Percentiles rank a stretch among this genome's conserved stretches.
Conservation (phyloP, 2,113 vertebrate genomes). For the Pteruthius melanotis region DNA sequence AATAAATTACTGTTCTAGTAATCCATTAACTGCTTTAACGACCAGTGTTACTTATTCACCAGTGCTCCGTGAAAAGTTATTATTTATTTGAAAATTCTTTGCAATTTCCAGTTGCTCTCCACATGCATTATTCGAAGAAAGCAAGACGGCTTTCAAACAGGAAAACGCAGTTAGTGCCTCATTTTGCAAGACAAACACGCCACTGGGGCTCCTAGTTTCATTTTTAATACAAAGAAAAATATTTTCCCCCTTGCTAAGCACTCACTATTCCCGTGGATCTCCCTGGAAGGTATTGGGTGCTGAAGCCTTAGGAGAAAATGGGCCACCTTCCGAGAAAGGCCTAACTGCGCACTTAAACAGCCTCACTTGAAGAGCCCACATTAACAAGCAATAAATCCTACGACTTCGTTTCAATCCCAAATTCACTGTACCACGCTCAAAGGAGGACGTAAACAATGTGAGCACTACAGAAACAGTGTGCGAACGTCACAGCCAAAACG, state of each 20-base stretch:
- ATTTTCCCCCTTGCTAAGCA: background rate
- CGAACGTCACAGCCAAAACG: background rate
- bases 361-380: background rate
- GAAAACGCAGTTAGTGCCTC: background rate
- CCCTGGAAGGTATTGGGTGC: background rate
- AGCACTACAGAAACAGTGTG: background rate
- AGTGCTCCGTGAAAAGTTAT: background rate
- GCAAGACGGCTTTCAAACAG: background rate
- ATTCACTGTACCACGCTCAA: background rate
- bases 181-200: background rate
- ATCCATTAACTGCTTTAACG: background rate
- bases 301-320: background rate
- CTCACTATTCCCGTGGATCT: background rate
- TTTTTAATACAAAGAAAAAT: background rate
- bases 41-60: background rate
- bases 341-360: background rate
- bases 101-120: background rate
- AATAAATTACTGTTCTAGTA: background rate
- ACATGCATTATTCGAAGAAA: background rate
- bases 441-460: background rate
- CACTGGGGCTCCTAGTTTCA: background rate
- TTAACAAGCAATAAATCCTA: background rate
- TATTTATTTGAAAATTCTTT: background rate
- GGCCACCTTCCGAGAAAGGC: background rate
- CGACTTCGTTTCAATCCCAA: background rate